Base-by-base conservation (phyloP, 2,113 vertebrate genomes). In the Hiodon tergisus region DNA sequence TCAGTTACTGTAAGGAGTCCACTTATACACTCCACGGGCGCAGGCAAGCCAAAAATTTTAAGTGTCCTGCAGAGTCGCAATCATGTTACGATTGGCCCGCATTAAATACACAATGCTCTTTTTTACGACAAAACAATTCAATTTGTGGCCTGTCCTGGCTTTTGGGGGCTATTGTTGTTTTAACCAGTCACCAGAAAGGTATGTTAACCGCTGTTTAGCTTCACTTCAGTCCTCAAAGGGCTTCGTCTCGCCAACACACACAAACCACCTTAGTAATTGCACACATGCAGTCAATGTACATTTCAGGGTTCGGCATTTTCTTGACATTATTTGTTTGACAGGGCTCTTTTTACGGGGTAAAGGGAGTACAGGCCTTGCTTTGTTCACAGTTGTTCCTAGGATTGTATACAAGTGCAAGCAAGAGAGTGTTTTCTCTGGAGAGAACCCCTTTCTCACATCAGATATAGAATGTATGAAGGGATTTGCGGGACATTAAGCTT, bases 401-500 rank as follows among this genome's bases (percentile, higher is more conserved):
- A 52, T 16, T 69, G 51, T 47, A 48, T 14, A 6, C 13, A 5
- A 53, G 51, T 14, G 67, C 4, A 53, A n/a, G n/a, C 10, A 47
- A 66, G 16, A 31, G 67, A 48, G 48, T 55, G 17, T 63, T 69
- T 52, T 59, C 51, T 55, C 16, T 9, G 10, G 50, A 70, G 51
- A 48, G 58, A 59, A 63, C 62, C 67, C 16, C 60, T 52, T 63
- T 76, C 59, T 76, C 50, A 54, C 52, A 16, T 71, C 75, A 76
- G 52, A 69, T 58, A 51, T 71, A 53, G 59, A 68, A 54, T 31
- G 46, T 11, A 47, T 67, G 73, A 46, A 60, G 59, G 59, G 68
- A 69, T 71, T 76, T 76, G 48, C 17, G 60, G 63, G 67, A 76
- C 60, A 59, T 76, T 71, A 76, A 65, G 60, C 68, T 55, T 61